A percentile compares a stretch with the other conserved stretches of the same genome.
Conservation (phyloP, 2,113 vertebrate species). For the Menura novaehollandiae region DNA sequence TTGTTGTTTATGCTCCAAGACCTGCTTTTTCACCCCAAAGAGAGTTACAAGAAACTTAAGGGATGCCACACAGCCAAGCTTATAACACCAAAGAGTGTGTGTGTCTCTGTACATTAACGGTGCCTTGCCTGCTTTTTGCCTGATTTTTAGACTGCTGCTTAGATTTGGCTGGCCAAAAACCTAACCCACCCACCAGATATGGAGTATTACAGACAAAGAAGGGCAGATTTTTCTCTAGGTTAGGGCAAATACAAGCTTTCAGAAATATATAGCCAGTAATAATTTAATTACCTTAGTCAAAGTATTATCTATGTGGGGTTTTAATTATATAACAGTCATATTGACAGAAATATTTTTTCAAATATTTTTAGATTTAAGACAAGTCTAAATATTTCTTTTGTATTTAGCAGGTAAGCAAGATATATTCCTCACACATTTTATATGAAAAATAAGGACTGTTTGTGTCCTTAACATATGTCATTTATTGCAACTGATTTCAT, state of each 20-base stretch:
- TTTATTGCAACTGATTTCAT: neutral
- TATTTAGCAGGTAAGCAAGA: neutral
- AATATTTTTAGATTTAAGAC: neutral
- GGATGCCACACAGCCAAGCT: neutral
- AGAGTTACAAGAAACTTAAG: conserved; percentile 6
- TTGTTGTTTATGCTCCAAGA: conserved; percentile 48
- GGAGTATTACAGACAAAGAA: neutral
- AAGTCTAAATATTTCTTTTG: neutral
- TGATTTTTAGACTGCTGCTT: neutral
- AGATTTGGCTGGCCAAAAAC: neutral
- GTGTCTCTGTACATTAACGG: neutral
- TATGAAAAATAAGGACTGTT: neutral
- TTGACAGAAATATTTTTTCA: neutral
- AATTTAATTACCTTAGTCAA: neutral
- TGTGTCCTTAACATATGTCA: neutral
- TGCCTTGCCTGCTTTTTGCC: neutral
- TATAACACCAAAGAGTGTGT: neutral
- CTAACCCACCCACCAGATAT: neutral
- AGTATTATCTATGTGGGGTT: neutral
- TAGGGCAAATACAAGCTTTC: neutral
- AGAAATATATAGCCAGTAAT: neutral
- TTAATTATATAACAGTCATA: neutral
- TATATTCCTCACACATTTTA: neutral
- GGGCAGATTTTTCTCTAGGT: neutral
- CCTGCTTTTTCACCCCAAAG: conserved; percentile 35